phyloP scores from a whole-genome alignment of 2,888 invertebrate species.

The Beris chalybata region DNA sequence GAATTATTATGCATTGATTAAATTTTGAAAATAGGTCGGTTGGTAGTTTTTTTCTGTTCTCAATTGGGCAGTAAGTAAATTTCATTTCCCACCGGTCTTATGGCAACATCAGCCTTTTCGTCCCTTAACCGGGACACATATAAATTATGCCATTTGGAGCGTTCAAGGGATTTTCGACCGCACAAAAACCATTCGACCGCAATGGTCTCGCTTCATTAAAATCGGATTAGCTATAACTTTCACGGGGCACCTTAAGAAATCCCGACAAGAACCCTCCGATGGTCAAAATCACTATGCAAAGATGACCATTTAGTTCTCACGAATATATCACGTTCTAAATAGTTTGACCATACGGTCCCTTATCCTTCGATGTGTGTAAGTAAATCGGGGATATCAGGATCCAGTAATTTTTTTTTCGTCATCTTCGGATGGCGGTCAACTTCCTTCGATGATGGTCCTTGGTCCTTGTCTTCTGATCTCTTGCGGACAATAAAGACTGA shows the following conservation, averaged over 20 bases:
- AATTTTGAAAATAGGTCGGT: no score
- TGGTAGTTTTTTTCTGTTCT: no score
- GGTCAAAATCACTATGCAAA: slow-evolving; percentile 13
- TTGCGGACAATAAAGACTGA: slow-evolving; percentile 23
- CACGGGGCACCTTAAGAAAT: slow-evolving; percentile 21
- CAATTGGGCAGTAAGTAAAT: not conserved
- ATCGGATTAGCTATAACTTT: slow-evolving; percentile 33
- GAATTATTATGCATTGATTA: no score
- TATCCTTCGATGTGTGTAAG: slow-evolving; percentile 15
- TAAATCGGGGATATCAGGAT: slow-evolving; percentile 27
- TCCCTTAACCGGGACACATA: slow-evolving; percentile 20
- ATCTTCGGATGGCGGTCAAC: not conserved
- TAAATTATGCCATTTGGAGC: slow-evolving; percentile 20
- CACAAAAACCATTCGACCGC: slow-evolving; percentile 30
- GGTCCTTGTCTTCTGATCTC: slow-evolving; percentile 11
- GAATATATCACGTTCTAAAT: slow-evolving; percentile 21
- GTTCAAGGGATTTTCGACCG: slow-evolving; percentile 30
- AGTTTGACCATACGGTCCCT: slow-evolving; percentile 1
- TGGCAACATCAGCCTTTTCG: slow-evolving; percentile 10
- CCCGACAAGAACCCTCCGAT: slow-evolving; percentile 13
- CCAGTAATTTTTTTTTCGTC: slow-evolving; percentile 10
- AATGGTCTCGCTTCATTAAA: slow-evolving; percentile 33
- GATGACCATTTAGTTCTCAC: slow-evolving; percentile 29
- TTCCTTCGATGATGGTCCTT: slow-evolving; percentile 7
- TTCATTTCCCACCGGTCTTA: slow-evolving; percentile 16